Evolutionary conservation across 2,113 vertebrate genomes (phyloP), one percentile per base, ranked within the genome.

Genomic region (Pseudopodoces humilis): DNA sequence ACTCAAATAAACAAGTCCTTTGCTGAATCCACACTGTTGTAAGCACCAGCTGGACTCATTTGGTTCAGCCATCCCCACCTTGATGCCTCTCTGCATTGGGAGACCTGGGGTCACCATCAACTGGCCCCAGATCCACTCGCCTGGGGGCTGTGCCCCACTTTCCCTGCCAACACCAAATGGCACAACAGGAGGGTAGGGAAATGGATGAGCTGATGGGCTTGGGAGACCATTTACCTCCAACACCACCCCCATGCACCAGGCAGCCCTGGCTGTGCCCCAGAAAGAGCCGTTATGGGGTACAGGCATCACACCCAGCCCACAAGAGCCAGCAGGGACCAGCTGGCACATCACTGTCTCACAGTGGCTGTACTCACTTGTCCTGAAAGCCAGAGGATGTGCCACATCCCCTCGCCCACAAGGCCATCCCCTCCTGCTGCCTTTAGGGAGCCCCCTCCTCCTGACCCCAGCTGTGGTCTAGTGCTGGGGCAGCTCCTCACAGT

Each of bases 1-100:
- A 13, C 27, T 6, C 7, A 43, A 46, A 69, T 2, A 27, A 71
- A 27, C 7, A 28, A 33, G n/a, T 6, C 22, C 53, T 50, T 56
- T 63, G 44, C 69, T 7, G 3, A n/a, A 6, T 39, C 8, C 0
- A 1, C 11, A 2, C 15, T 2, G 0, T 5, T 15, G 0, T 11
- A 30, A 56, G 15, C 44, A 41, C 11, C 69, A 53, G 62, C 41
- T 2, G 9, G 17, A 31, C 58, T 68, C 6, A 0, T 0, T 6
- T 2, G 3, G 37, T 8, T 21, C 44, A 50, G 43, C 52, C 53
- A 11, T 21, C 20, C 46, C 58, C 43, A 35, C 3, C 30, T 2
- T 5, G 52, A 24, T 13, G 16, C 11, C n/a, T 46, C 13, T 0
- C 58, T 59, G 63, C 0, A 0, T 25, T 18, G 28, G 27, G 44